Conservation (phyloP, 1,140 invertebrate genomes). For the Arctopsyche grandis region DNA sequence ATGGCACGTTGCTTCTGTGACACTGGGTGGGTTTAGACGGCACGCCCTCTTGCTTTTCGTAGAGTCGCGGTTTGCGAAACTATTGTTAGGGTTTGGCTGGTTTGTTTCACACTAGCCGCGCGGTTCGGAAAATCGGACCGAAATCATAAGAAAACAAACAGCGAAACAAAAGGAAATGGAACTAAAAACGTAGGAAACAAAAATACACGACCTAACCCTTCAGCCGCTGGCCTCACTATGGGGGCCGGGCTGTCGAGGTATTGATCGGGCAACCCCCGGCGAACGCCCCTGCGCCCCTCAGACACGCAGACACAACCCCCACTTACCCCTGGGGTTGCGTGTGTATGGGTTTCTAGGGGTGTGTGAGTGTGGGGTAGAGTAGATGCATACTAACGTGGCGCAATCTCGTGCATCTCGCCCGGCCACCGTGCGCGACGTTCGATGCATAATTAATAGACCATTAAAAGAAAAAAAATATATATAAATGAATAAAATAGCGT, state of each 20-base stretch:
- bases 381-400: too few species aligned
- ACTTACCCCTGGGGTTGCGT: background rate
- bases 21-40: background rate
- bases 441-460: slow-evolving; percentile 10
- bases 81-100: background rate
- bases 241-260: slow-evolving; percentile 44
- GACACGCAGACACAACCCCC: background rate
- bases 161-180: slow-evolving; percentile 55
- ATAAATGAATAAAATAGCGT: too few species aligned
- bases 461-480: background rate
- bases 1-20: slow-evolving; percentile 60
- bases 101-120: slow-evolving; percentile 13
- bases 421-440: background rate
- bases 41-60: slow-evolving; percentile 31
- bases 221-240: slow-evolving; percentile 55
- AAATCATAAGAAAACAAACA: slow-evolving; percentile 53
- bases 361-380: background rate
- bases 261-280: slow-evolving; percentile 46
- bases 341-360: background rate
- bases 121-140: slow-evolving; percentile 34
- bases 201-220: slow-evolving; percentile 55
- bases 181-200: slow-evolving; percentile 54
- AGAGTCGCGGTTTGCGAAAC: background rate
- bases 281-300: slow-evolving; percentile 25
- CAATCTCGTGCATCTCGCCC: background rate